A percentile compares a stretch with the other conserved stretches of the same genome.
phyloP scores from a whole-genome alignment of 2,888 invertebrate species.

The Acholoe squamosa region DNA sequence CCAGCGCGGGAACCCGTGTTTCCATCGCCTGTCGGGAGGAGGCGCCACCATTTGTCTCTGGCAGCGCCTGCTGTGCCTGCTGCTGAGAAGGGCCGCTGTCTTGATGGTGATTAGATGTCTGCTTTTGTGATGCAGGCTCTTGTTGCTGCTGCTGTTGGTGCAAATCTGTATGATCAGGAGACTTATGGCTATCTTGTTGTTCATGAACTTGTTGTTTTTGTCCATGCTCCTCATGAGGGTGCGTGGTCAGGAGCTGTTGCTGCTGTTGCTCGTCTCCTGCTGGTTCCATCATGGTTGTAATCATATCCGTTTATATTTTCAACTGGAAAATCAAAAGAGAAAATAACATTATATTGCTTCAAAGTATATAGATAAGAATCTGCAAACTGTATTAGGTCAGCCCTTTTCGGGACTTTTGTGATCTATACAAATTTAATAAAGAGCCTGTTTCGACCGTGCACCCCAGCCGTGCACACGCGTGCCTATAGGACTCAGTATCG shows the following conservation, averaged over 20 bases:
- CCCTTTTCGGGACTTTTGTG: too few relatives aligned
- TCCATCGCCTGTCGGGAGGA: background rate
- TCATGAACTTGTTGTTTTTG: constrained; percentile 46
- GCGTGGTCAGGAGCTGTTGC: background rate
- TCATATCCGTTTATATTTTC: background rate
- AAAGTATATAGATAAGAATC: too few relatives aligned
- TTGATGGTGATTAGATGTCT: constrained; percentile 23
- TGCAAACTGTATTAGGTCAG: too few relatives aligned
- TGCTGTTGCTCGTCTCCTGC: constrained; percentile 35
- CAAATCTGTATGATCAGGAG: background rate
- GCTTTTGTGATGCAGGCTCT: background rate
- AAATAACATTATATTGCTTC: too few relatives aligned
- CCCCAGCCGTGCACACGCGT: too few relatives aligned
- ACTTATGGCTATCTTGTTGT: constrained; percentile 24
- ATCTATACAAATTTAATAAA: too few relatives aligned
- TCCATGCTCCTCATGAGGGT: background rate
- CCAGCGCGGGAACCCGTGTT: constrained; percentile 13
- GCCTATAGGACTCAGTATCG: too few relatives aligned
- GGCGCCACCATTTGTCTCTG: constrained; percentile 31
- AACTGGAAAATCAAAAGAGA: background rate
- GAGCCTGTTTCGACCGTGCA: too few relatives aligned
- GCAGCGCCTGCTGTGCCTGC: constrained; percentile 19
- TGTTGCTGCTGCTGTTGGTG: constrained; percentile 34
- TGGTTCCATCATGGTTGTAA: constrained; percentile 36
- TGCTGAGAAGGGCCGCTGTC: constrained; percentile 47